These are phyloP conservation scores for Anser brachyrhynchus DNA, from an alignment of 2,113 vertebrate genomes.

Conservation along the genomic window DNA sequence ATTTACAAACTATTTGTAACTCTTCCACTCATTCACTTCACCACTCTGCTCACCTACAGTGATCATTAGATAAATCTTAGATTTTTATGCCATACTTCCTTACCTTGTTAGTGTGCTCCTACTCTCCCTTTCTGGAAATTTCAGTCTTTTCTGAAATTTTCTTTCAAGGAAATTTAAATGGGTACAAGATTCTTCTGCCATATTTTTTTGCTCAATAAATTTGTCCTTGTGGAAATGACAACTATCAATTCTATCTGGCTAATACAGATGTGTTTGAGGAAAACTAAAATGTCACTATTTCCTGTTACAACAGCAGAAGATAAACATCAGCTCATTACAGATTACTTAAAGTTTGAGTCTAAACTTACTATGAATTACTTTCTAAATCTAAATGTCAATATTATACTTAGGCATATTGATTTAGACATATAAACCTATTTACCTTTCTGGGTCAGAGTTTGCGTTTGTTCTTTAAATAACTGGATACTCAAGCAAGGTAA, in stretches of 20 bases:
- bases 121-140: not conserved
- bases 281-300: constrained; percentile 7
- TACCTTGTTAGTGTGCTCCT: not conserved
- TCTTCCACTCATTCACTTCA: not conserved
- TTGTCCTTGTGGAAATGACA: constrained; percentile 2
- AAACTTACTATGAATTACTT: constrained; percentile 53
- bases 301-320: not conserved
- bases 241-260: not conserved
- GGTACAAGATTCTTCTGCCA: not conserved
- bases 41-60: not conserved
- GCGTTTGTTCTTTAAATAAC: not conserved
- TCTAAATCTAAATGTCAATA: constrained; percentile 58
- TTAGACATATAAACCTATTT: constrained; percentile 16
- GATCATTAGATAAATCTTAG: not conserved
- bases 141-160: not conserved
- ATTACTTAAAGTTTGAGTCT: constrained; percentile 13
- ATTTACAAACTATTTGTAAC: not conserved
- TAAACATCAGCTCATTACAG: not conserved
- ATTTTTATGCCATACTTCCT: not conserved
- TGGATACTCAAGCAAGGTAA: not conserved
- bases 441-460: not conserved
- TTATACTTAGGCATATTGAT: constrained; percentile 37
- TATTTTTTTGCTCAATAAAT: not conserved
- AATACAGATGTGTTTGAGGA: not conserved
- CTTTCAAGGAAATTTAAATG: not conserved